Percentiles rank a stretch among this genome's conserved stretches.
These are phyloP conservation scores for Aegotheles bennettii DNA, from an alignment of 2,113 vertebrate species.

Conservation along the genomic window DNA sequence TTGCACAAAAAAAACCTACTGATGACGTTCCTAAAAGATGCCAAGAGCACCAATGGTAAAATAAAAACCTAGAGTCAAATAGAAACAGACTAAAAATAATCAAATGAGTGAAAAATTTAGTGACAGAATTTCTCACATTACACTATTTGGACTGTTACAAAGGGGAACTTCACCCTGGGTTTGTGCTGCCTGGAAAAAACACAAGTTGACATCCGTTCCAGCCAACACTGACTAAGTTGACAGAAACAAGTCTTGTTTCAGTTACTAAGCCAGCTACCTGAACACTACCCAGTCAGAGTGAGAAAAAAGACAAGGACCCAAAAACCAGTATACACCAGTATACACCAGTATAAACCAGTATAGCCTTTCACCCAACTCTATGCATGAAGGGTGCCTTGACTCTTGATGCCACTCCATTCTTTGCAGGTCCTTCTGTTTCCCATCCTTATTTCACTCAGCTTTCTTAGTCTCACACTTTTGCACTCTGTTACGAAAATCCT, in stretches of 20 bases:
- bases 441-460: neutral
- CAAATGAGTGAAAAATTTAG: neutral
- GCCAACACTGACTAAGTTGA: neutral
- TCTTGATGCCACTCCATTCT: neutral
- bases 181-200: neutral
- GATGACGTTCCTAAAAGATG: neutral
- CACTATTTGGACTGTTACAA: neutral
- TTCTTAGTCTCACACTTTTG: neutral
- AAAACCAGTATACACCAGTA: fast-evolving
- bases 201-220: neutral
- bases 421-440: neutral
- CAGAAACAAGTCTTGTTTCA: neutral
- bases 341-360: too few relatives aligned
- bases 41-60: neutral
- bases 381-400: neutral
- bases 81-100: neutral
- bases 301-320: neutral
- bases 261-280: neutral
- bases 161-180: neutral
- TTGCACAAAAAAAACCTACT: neutral
- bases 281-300: neutral
- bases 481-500: neutral
- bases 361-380: neutral
- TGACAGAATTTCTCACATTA: neutral
- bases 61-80: neutral